Conservation (phyloP, 2,113 vertebrate species). For the Leptocoma aspasia region DNA sequence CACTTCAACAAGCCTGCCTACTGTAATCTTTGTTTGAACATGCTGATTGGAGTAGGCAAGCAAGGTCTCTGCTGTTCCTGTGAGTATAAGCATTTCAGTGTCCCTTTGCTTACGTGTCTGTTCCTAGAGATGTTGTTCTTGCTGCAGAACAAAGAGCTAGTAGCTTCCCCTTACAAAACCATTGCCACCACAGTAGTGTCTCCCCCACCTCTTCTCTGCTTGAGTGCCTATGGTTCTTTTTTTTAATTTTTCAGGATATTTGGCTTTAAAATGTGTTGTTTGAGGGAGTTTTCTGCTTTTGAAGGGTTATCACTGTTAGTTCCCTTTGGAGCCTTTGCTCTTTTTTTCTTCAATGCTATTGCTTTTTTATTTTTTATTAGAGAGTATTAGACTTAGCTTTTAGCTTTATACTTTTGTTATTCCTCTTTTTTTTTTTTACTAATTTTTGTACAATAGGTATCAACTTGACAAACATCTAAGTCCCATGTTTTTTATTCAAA, state of each 20-base stretch:
- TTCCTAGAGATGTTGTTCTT: background rate
- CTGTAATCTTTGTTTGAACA: conserved; percentile 95
- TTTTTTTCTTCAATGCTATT: background rate
- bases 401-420: background rate
- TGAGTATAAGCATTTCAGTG: conserved; percentile 68
- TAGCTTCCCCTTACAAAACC: background rate
- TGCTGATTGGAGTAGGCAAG: conserved; percentile 92
- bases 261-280: background rate
- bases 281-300: background rate
- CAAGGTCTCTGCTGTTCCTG: conserved; percentile 94
- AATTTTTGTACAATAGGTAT: background rate
- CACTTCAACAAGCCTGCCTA: conserved; percentile 97
- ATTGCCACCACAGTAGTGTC: background rate
- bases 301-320: background rate
- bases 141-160: background rate
- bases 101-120: background rate
- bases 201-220: background rate
- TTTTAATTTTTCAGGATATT: background rate
- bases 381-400: background rate
- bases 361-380: background rate
- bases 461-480: background rate
- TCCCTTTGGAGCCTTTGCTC: background rate
- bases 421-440: background rate
- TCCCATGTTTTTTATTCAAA: background rate
- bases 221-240: background rate